Conservation (phyloP, 1,140 invertebrate genomes). For the Leptinotarsa undecemlineata region DNA sequence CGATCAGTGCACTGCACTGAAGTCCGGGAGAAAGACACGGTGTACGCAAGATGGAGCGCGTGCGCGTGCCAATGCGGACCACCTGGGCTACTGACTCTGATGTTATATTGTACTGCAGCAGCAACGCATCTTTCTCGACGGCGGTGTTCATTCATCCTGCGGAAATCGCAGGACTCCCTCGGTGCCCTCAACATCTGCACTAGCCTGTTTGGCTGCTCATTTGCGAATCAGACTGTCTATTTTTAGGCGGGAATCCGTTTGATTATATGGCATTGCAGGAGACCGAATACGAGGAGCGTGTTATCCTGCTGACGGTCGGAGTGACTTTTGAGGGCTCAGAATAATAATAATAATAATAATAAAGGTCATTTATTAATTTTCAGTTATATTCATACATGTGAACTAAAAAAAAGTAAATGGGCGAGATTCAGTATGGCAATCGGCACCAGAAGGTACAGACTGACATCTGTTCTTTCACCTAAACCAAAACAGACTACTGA, state of each 20-base stretch:
- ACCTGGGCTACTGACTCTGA: slow-evolving; percentile 39
- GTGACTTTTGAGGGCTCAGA: no score
- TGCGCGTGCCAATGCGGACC: slow-evolving; percentile 45
- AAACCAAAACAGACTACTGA: no score
- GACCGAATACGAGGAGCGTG: not conserved
- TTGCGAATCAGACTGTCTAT: slow-evolving; percentile 18
- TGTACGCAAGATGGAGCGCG: slow-evolving; percentile 34
- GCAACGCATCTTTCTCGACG: slow-evolving; percentile 36
- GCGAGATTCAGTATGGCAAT: no score
- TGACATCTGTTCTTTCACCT: no score
- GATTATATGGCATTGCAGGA: not conserved
- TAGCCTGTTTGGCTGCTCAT: slow-evolving; percentile 23
- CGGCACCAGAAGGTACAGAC: no score
- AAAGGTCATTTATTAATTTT: no score
- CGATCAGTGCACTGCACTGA: slow-evolving; percentile 43
- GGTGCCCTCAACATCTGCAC: slow-evolving; percentile 31
- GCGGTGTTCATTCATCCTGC: slow-evolving; percentile 38
- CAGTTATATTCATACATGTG: no score
- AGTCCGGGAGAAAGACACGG: slow-evolving; percentile 37
- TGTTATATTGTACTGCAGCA: slow-evolving; percentile 41
- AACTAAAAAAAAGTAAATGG: no score
- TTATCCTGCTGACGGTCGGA: no score
- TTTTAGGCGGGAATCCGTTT: slow-evolving; percentile 11
- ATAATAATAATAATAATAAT: no score
- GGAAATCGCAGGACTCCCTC: slow-evolving; percentile 29